Evolutionary conservation across 2,797 vertebrate genomes (phyloP), one percentile per base, ranked within the genome.

Genomic region (Cottoperca gobio): DNA sequence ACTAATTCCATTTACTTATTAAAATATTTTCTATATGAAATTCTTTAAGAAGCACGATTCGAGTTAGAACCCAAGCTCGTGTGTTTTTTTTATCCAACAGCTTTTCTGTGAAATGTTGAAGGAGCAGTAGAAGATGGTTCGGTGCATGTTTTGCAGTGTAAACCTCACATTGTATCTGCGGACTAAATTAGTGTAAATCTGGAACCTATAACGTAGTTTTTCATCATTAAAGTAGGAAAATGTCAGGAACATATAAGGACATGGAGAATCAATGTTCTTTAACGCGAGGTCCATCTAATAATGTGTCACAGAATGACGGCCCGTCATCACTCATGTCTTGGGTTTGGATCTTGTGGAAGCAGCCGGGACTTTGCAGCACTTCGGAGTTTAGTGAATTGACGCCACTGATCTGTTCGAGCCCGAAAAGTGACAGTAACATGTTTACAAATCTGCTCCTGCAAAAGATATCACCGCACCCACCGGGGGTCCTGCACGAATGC

Each of bases 341-440:
- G 5, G 2, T 24, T 40, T 40, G 24, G n/a, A 26, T 49, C 16
- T 8, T 40, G 11, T 33, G 14, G 0, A n/a, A 9, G 37, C 55
- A 37, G 48, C 37, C 50, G 26, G 45, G 46, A 58, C 37, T 33
- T 43, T 11, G 12, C 19, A n/a, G 59, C 14, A 58, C 45, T 23
- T 33, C 5, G 0, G 21, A 39, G 33, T 28, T 66, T 8, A 16
- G 26, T 19, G 8, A 40, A 23, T 0, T 33, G 19, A 54, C 43
- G 11, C 7, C 28, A 21, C 16, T 58, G 48, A 33, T 68, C 52
- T n/a, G 62, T 65, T 78, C 82, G 79, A 85, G 79, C 13, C 28
- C 2, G 42, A 60, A 21, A 53, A 53, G 21, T 65, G 61, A 19
- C 21, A 12, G 13, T 6, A 49, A 54, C 16, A 7, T 58, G 48